Base-by-base conservation (phyloP, 2,888 invertebrate species). In the Balanococcus diminutus region DNA sequence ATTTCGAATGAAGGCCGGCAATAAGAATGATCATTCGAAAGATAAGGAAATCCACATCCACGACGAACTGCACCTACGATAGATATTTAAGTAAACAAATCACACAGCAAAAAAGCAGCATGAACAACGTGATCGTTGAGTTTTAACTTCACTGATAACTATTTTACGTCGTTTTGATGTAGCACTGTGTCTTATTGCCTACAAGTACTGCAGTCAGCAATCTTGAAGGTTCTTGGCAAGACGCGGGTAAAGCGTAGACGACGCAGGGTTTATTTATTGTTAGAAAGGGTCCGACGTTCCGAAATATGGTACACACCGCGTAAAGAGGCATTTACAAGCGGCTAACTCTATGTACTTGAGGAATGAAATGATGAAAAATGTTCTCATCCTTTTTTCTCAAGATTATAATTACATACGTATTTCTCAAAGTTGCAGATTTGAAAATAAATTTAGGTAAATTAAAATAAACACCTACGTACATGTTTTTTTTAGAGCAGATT, bases 261-360 rank as follows among this genome's bases (percentile, higher is more conserved):
- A 84, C 83, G 72, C 61, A 67, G 84, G 67, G 61, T 84, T 67
- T 84, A 36, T 84, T 67, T 84, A 84, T 84, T 84, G 84, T 84
- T 84, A 39, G 84, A 84, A 67, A 31, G 42, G 81, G 81, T 79
- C 75, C 36, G 32, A 79, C 19, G 75, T 79, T 79, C 72, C 75
- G 75, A 79, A 79, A 79, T 36, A 79, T 79, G 16, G 28, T 79
- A 67, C 67, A 67, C 67, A 28, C 28, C 28, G 28, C 28, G 14
- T 14, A 14, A 28, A 67, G 67, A 28, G 14, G 28, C 67, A 28
- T 67, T 67, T 67, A 67, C 67, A 67, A 67, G 67, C 28, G 67
- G 28, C 19, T 46, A 46, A n/a, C n/a, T n/a, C n/a, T n/a, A n/a
- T n/a, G n/a, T n/a, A n/a, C n/a, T n/a, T n/a, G n/a, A n/a, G n/a